Evolutionary conservation across 2,888 invertebrate species (phyloP).

Genomic region (Poecilus cupreus): DNA sequence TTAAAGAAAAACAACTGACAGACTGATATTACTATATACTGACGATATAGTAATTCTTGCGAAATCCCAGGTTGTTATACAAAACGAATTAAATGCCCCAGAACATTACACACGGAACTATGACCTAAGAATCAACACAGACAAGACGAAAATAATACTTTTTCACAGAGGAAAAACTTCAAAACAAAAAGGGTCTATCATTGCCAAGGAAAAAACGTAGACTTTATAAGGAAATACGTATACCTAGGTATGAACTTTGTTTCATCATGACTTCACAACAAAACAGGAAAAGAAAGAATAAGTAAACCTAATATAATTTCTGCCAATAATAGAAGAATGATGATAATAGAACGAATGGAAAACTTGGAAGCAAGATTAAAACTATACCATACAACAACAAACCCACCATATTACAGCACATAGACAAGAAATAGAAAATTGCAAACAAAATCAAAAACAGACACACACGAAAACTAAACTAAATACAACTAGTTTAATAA

Average conservation of each 20-base stretch:
- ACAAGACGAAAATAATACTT: neutral
- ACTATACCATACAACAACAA: slow-evolving; percentile 4
- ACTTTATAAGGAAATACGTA: neutral
- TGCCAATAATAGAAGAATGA: neutral
- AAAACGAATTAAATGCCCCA: neutral
- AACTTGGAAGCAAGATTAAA: neutral
- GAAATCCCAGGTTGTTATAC: neutral
- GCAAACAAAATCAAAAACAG: too few relatives aligned
- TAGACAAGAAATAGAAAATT: slow-evolving; percentile 12
- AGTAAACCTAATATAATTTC: neutral
- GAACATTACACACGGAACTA: neutral
- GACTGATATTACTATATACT: neutral
- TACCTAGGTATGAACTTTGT: neutral
- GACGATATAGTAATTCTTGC: slow-evolving; percentile 1
- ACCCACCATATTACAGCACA: neutral
- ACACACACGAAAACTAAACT: too few relatives aligned
- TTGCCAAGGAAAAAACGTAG: neutral
- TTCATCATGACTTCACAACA: neutral
- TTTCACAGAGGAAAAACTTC: neutral
- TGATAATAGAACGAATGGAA: neutral
- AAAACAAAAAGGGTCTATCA: neutral
- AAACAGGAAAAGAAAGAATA: neutral
- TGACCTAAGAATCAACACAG: neutral
- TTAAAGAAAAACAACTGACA: neutral
- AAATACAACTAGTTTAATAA: too few relatives aligned